Percentiles rank a stretch among this genome's conserved stretches.
Evolutionary conservation across 2,797 vertebrate genomes (phyloP).

Genomic region (Tauraco hartlaubi): DNA sequence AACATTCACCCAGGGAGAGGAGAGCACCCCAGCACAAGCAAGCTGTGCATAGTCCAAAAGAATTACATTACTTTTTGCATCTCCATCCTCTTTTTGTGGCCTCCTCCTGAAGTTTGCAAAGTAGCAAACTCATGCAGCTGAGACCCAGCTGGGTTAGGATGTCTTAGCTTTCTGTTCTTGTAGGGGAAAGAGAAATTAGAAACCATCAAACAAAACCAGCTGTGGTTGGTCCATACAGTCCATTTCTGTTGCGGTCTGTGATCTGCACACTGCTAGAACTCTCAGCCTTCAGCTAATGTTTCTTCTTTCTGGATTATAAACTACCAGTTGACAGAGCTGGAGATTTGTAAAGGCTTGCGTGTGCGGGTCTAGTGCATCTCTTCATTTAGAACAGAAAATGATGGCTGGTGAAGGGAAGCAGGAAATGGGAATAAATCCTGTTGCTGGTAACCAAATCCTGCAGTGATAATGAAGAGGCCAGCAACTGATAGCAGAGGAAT

Average conservation of each 20-base stretch:
- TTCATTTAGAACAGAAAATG: background rate
- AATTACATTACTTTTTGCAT: background rate
- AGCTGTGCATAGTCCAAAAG: background rate
- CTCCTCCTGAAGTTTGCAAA: background rate
- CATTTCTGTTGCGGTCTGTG: background rate
- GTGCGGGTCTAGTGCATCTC: accelerated
- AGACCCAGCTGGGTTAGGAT: background rate
- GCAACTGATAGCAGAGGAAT: background rate
- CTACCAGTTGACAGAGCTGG: background rate
- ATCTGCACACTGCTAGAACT: background rate
- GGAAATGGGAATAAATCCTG: background rate
- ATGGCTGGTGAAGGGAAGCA: background rate
- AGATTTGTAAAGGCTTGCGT: background rate
- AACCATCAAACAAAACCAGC: background rate
- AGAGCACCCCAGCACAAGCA: background rate
- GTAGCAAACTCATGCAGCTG: background rate
- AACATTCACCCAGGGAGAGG: background rate
- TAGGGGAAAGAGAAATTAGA: background rate
- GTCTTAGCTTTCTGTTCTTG: background rate
- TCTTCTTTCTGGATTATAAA: background rate
- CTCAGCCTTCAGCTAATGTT: background rate
- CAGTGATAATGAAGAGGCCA: background rate
- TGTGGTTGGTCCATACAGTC: too few relatives aligned
- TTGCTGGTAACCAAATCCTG: background rate
- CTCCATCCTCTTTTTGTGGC: background rate